Percentiles rank a stretch among this genome's conserved stretches.
phyloP scores from a whole-genome alignment of 2,888 invertebrate species.

The Ochropleura plecta region DNA sequence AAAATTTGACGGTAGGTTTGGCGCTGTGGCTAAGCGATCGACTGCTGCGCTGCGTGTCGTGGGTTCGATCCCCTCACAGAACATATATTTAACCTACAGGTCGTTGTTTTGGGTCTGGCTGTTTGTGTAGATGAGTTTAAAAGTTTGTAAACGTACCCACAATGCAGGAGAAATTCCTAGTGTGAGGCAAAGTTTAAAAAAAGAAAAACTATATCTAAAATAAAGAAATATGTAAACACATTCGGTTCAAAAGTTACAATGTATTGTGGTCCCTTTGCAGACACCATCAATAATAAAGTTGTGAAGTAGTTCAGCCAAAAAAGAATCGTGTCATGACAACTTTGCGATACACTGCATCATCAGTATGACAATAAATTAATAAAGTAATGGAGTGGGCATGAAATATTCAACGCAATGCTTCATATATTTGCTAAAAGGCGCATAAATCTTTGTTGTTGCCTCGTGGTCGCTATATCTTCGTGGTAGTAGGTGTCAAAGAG shows the following conservation, averaged over 20 bases:
- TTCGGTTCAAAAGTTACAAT: background rate
- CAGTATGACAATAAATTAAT: slow-evolving; percentile 58
- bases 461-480: slow-evolving; percentile 44
- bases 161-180: no score
- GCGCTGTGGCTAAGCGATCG: no score
- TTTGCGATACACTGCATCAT: slow-evolving; percentile 35
- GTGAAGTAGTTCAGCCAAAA: slow-evolving; percentile 1
- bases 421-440: slow-evolving; percentile 53
- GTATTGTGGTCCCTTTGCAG: background rate
- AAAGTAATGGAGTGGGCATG: slow-evolving; percentile 57
- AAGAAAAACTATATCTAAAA: background rate
- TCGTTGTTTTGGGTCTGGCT: no score
- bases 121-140: no score
- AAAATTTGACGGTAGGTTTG: no score
- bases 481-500: slow-evolving; percentile 39
- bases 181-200: no score
- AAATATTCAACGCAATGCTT: slow-evolving; percentile 50
- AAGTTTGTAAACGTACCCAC: no score
- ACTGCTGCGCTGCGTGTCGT: no score
- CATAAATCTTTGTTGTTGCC: slow-evolving; percentile 52
- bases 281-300: slow-evolving; percentile 21
- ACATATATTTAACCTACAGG: no score
- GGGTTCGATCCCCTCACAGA: no score
- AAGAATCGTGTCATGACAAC: slow-evolving; percentile 3
- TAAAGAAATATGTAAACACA: background rate